Evolutionary conservation across 2,888 invertebrate genomes (phyloP), one percentile per base, ranked within the genome.

Genomic region (Glyphotaelius pellucidus): DNA sequence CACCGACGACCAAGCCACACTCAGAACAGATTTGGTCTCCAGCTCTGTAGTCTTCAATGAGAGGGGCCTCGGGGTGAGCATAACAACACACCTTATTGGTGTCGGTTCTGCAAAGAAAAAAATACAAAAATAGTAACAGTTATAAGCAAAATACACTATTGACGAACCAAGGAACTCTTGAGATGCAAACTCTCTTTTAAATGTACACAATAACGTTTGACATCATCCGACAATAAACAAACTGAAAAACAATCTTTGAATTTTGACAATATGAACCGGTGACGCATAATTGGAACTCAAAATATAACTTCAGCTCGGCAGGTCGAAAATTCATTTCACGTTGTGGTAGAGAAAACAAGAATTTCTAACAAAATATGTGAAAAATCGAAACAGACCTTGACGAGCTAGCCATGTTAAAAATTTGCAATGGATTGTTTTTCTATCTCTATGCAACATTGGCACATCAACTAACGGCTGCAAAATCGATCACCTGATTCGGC

Each of bases 11-110:
- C 92, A 99, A 97, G n/a, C 99, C 99, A 96, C 99, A 99, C 96
- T 99, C 99, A 47, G 99, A 98, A 95, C 99, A 99, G 94, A 99
- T 99, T 97, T 99, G 98, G 96, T 99, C 99, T 79, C 99, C 99
- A 93, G 99, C 99, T 94, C 99, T 97, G 95, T 99, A 99, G 95
- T 99, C 99, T 95, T 99, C 99, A 94, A 99, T 98, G 90, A 99
- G 97, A 88, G 98, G 97, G 30, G 99, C 98, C 95, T 99, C 99
- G 93, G 99, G 99, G 96, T 99, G 99, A 93, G 98, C 97, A 95
- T 98, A 98, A 95, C 99, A 99, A 94, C 98, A 98, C 94, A 98
- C 98, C 95, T 97, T 98, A 95, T 98, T 98, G 94, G 95, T 96
- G 95, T 97, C 97, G 94, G 96, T 97, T 96, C 97, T 97, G 95